Evolutionary conservation across 1,140 invertebrate species (phyloP).

Genomic region (Drosophila varians): DNA sequence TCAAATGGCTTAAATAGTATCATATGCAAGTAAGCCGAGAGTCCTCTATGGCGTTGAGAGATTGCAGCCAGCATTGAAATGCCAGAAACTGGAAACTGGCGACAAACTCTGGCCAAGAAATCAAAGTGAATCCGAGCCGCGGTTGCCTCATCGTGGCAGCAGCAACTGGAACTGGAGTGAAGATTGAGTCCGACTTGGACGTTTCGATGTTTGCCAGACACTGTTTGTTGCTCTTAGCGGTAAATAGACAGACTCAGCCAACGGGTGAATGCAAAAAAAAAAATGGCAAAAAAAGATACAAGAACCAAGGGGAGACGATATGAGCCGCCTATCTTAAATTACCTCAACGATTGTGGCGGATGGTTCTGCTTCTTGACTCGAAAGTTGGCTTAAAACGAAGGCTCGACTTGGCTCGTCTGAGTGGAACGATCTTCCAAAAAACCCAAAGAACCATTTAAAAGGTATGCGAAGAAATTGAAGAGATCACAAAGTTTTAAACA

Average conservation of each 20-base stretch:
- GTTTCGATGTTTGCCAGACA: slow-evolving; percentile 23
- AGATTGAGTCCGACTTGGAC: slow-evolving; percentile 48
- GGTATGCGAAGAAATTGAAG: no score
- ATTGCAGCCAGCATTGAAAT: no score
- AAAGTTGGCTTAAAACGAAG: slow-evolving; percentile 35
- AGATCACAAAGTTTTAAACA: no score
- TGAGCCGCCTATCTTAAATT: slow-evolving; percentile 63
- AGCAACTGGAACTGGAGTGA: slow-evolving; percentile 37
- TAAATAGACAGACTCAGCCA: slow-evolving; percentile 55
- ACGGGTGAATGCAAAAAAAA: slow-evolving; percentile 5
- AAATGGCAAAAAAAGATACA: not conserved
- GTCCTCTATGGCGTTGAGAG: slow-evolving; percentile 35
- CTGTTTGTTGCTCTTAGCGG: slow-evolving; percentile 78
- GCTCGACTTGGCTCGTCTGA: slow-evolving; percentile 42
- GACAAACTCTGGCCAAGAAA: slow-evolving; percentile 39
- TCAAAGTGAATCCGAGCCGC: slow-evolving; percentile 39
- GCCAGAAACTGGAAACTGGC: slow-evolving; percentile 60
- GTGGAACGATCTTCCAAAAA: slow-evolving; percentile 37
- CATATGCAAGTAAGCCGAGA: slow-evolving; percentile 36
- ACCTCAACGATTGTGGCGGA: slow-evolving; percentile 51
- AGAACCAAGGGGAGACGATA: not conserved
- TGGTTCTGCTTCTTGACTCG: slow-evolving; percentile 70
- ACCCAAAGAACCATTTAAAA: no score
- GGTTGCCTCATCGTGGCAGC: slow-evolving; percentile 30
- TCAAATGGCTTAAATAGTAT: slow-evolving; percentile 20